Evolutionary conservation across 2,797 vertebrate species (phyloP).

Genomic region (Tragopan temminckii): DNA sequence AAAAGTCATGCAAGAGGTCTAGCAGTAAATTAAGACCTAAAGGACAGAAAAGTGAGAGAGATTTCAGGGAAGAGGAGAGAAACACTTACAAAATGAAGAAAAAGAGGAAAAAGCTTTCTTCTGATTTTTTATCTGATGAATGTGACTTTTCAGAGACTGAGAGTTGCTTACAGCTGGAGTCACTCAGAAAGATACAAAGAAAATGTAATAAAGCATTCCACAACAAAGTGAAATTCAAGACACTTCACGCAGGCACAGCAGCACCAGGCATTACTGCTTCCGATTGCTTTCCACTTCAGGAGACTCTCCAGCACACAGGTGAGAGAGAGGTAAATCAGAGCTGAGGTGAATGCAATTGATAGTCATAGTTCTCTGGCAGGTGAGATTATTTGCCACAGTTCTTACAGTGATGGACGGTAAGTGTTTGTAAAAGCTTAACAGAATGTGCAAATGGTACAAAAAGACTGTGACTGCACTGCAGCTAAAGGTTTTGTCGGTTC

Average conservation of each 20-base stretch:
- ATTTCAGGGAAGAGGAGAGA: constrained; percentile 49
- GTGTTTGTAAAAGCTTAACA: background rate
- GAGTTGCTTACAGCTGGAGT: constrained; percentile 43
- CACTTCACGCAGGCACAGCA: background rate
- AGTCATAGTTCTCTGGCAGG: background rate
- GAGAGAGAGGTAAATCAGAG: constrained; percentile 11
- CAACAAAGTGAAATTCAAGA: constrained; percentile 52
- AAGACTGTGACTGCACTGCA: background rate
- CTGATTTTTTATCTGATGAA: constrained; percentile 39
- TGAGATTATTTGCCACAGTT: background rate
- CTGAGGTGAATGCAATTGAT: background rate
- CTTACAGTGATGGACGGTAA: background rate
- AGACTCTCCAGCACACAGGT: constrained; percentile 41
- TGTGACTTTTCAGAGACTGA: constrained; percentile 45
- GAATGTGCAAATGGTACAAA: background rate
- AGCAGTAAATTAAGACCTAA: constrained; percentile 57
- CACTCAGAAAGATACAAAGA: constrained; percentile 50
- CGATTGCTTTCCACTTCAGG: background rate
- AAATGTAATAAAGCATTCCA: constrained; percentile 56
- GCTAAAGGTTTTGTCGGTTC: constrained; percentile 7
- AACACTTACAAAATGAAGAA: constrained; percentile 57
- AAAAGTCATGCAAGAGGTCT: constrained; percentile 44
- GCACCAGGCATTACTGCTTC: background rate
- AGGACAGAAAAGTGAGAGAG: constrained; percentile 45
- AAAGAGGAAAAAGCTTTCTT: constrained; percentile 43